A percentile compares a stretch with the other conserved stretches of the same genome.
These are phyloP conservation scores for Orius laevigatus DNA, from an alignment of 1,140 invertebrate species.

Conservation along the genomic window DNA sequence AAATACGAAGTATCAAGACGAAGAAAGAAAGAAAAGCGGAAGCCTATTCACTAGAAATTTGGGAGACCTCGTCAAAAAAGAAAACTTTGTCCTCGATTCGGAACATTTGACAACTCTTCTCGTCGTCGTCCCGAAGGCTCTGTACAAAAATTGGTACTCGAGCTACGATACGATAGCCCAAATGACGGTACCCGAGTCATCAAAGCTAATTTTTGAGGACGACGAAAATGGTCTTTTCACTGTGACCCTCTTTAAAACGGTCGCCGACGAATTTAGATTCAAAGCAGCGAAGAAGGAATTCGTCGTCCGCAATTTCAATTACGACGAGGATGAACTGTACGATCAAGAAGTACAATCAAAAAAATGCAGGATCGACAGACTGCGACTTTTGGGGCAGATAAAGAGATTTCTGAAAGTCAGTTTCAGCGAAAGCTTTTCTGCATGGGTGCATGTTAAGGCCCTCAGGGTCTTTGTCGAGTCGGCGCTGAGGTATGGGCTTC, in stretches of 20 bases:
- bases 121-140: conserved; percentile 87
- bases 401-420: conserved; percentile 99
- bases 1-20: conserved; percentile 88
- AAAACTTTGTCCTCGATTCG: conserved; percentile 94
- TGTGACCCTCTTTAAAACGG: too few species aligned
- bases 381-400: too few species aligned
- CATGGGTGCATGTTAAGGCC: conserved; percentile 97
- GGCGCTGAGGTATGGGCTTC: conserved; percentile 77
- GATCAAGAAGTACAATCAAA: conserved; percentile 94
- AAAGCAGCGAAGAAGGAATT: conserved; percentile 89
- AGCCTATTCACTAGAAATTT: conserved; percentile 89
- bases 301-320: conserved; percentile 91
- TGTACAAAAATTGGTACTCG: conserved; percentile 74
- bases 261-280: conserved; percentile 88
- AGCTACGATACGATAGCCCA: conserved; percentile 88
- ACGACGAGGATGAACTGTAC: conserved; percentile 89
- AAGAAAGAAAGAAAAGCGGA: conserved; percentile 90
- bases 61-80: conserved; percentile 94
- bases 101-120: conserved; percentile 93
- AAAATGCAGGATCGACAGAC: conserved; percentile 86
- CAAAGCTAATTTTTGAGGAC: conserved; percentile 79
- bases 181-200: conserved; percentile 93
- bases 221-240: conserved; percentile 82
- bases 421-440: conserved; percentile 96
- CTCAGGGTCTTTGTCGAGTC: conserved; percentile 96